Conservation (phyloP, 2,797 vertebrate species). For the Coilia nasus region DNA sequence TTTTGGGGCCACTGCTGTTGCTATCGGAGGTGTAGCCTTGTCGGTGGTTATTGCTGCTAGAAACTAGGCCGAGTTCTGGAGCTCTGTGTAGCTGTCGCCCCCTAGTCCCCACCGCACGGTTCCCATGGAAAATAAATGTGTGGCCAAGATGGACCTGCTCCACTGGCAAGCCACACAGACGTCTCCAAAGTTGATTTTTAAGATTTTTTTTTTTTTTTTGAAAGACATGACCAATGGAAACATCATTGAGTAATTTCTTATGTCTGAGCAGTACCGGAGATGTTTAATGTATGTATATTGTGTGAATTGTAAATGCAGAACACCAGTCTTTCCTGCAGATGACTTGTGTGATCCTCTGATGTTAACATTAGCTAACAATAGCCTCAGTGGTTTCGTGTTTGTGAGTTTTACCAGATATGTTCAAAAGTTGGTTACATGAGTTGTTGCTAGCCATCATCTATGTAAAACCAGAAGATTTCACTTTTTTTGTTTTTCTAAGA, state of each 20-base stretch:
- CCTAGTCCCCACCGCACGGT: neutral
- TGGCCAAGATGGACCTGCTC: neutral
- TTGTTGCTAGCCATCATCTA: neutral
- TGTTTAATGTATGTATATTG: conserved; percentile 42
- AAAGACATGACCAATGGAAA: conserved; percentile 12
- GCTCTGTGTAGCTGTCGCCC: conserved; percentile 12
- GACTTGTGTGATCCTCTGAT: conserved; percentile 26
- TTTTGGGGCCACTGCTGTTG: conserved; percentile 92
- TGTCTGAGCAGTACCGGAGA: conserved; percentile 42
- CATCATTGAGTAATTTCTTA: neutral
- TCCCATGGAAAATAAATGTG: neutral
- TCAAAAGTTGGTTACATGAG: conserved; percentile 9
- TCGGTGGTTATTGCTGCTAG: conserved; percentile 95
- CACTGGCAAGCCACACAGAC: neutral
- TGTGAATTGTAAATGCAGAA: conserved; percentile 39
- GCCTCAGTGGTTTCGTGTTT: neutral
- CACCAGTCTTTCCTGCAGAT: conserved; percentile 25
- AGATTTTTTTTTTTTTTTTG: neutral
- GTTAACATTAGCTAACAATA: conserved; percentile 16
- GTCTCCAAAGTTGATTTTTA: neutral
- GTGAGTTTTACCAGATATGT: conserved; percentile 5
- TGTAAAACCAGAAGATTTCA: neutral
- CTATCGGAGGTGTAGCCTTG: conserved; percentile 93
- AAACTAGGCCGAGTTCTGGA: conserved; percentile 73
- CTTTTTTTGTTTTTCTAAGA: neutral